Conservation (phyloP, 2,888 invertebrate genomes). For the Monoplex corrugatus region DNA sequence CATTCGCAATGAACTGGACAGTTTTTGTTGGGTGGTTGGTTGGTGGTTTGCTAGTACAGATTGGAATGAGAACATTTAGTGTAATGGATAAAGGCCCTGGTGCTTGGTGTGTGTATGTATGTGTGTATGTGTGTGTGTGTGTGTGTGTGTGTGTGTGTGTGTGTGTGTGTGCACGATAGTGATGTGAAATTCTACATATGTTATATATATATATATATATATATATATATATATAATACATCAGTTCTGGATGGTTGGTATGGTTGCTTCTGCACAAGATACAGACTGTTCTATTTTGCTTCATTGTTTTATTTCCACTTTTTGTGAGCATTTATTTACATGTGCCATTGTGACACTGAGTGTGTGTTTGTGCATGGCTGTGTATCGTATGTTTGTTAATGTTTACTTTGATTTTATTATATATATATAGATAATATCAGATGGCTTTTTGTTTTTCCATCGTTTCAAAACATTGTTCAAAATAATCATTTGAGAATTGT, state of each 20-base stretch:
- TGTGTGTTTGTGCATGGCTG: too few relatives aligned
- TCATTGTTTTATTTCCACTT: neutral
- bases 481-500: too few relatives aligned
- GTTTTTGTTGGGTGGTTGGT: neutral
- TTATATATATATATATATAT: neutral
- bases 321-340: neutral
- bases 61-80: too few relatives aligned
- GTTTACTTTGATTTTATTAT: too few relatives aligned
- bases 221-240: neutral
- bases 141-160: slow-evolving; percentile 33
- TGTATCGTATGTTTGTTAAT: too few relatives aligned
- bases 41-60: too few relatives aligned
- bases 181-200: neutral
- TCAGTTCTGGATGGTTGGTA: neutral
- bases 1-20: neutral
- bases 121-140: slow-evolving; percentile 36
- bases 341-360: too few relatives aligned
- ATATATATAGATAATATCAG: too few relatives aligned
- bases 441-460: too few relatives aligned
- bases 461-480: too few relatives aligned
- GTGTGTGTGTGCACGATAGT: slow-evolving; percentile 8
- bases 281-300: neutral
- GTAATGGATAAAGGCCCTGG: too few relatives aligned
- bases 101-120: neutral
- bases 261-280: too few relatives aligned